Base-by-base conservation (phyloP, 2,113 vertebrate species). In the Bagarius yarrelli region DNA sequence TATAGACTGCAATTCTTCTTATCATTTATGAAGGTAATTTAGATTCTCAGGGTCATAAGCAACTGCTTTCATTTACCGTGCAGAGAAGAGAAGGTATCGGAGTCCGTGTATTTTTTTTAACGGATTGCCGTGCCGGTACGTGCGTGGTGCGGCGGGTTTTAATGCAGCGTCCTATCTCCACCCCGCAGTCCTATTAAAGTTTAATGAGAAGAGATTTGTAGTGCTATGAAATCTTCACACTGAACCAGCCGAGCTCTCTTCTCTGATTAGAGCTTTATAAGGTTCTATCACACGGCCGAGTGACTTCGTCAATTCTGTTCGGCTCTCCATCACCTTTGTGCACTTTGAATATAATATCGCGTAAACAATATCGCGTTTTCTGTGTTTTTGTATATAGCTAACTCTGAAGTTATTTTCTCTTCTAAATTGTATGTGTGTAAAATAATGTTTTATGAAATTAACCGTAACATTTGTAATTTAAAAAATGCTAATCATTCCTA, bases 11-110 rank as follows among this genome's bases (percentile, higher is more conserved):
- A 47, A 15, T 61, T 50, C 52, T 85, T 83, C 79, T 85, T 84
- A 87, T 81, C 77, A 82, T 88, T 87, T 67, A 78, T 81, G 56
- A 83, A 85, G 82, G 72, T 76, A 81, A 88, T 89, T 88, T 55
- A 83, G 72, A n/a, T 73, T 83, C 83, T 70, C 85, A 11, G 57
- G 67, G 30, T 47, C 83, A 81, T 47, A n/a, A 80, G 30, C 27
- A 52, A 77, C 70, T 72, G n/a, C 30, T 63, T 71, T 78, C 18
- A 56, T 83, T 78, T 76, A 61, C 32, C 59, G 40, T 47, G 11
- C 53, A 56, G 53, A 14, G 19, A 23, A 18, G 55, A 59, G 55
- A 36, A n/a, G 21, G 72, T 57, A 57, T 57, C 15, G 15, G 34
- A 59, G 55, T 34, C 55, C 44, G 27, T 23, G 21, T n/a, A 9